Evolutionary conservation across 2,888 invertebrate genomes (phyloP).

Genomic region (Dolichomitus sp.): DNA sequence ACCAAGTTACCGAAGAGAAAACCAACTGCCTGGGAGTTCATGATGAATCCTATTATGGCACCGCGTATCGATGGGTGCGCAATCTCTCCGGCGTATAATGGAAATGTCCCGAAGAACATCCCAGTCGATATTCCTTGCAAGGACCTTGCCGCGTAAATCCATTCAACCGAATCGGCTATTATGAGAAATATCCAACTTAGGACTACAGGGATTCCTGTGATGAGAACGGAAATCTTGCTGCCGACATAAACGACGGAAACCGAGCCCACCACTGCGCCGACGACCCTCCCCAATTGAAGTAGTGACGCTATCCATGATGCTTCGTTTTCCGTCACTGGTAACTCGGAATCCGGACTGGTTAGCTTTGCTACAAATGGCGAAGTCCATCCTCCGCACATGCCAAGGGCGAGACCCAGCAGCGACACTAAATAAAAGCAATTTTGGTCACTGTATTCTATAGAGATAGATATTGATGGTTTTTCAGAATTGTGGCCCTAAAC

Average conservation of each 20-base stretch:
- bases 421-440: constrained; percentile 69
- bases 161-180: constrained; percentile 71
- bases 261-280: constrained; percentile 75
- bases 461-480: background rate
- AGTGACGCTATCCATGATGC: constrained; percentile 80
- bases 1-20: constrained; percentile 57
- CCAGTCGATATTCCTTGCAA: constrained; percentile 70
- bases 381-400: constrained; percentile 76
- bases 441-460: background rate
- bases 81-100: constrained; percentile 77
- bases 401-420: constrained; percentile 71
- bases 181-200: constrained; percentile 73
- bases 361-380: constrained; percentile 77
- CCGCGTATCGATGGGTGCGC: constrained; percentile 75
- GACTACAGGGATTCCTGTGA: constrained; percentile 70
- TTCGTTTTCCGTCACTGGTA: constrained; percentile 71
- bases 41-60: constrained; percentile 58
- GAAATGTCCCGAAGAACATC: constrained; percentile 67
- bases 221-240: constrained; percentile 74
- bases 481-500: background rate
- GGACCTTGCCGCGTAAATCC: constrained; percentile 73
- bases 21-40: constrained; percentile 59
- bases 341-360: constrained; percentile 68
- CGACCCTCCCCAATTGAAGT: constrained; percentile 75
- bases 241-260: constrained; percentile 72